A percentile compares a stretch with the other conserved stretches of the same genome.
phyloP scores from a whole-genome alignment of 2,797 vertebrate genomes.

The Cyclopterus lumpus region DNA sequence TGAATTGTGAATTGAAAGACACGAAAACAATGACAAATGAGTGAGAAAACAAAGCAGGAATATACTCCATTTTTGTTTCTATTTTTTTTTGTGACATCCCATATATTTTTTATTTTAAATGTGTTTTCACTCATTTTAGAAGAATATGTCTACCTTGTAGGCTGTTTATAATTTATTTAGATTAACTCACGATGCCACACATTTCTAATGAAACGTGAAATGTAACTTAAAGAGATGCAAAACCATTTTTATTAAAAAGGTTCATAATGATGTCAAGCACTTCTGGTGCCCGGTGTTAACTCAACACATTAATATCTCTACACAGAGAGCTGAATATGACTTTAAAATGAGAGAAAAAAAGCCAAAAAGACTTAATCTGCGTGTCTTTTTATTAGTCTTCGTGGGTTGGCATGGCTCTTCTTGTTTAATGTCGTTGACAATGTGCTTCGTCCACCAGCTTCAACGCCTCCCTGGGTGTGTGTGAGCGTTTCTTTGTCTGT shows the following conservation, averaged over 20 bases:
- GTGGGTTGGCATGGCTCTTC: slow-evolving; percentile 74
- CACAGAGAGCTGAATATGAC: slow-evolving; percentile 37
- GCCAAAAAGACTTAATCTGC: slow-evolving; percentile 24
- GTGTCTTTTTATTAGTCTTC: slow-evolving; percentile 43
- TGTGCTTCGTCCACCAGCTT: slow-evolving; percentile 71
- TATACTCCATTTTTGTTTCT: slow-evolving; percentile 17
- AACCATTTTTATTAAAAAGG: slow-evolving; percentile 55
- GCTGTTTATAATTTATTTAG: slow-evolving; percentile 6
- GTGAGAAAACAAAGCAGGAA: slow-evolving; percentile 36
- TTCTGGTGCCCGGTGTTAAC: slow-evolving; percentile 67
- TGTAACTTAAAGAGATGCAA: slow-evolving; percentile 63
- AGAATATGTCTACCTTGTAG: slow-evolving; percentile 7
- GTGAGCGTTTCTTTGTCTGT: slow-evolving; percentile 70
- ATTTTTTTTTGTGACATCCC: slow-evolving; percentile 32
- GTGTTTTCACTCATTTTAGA: slow-evolving; percentile 31
- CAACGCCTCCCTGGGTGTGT: slow-evolving; percentile 57
- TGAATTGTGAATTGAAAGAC: slow-evolving; percentile 60
- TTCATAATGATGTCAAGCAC: slow-evolving; percentile 78
- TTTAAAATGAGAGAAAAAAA: slow-evolving; percentile 33
- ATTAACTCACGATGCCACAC: slow-evolving; percentile 13
- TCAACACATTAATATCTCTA: slow-evolving; percentile 30
- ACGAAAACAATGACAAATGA: slow-evolving; percentile 19
- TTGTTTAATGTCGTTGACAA: slow-evolving; percentile 74
- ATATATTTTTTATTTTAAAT: slow-evolving; percentile 41
- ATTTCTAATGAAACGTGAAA: slow-evolving; percentile 44